A percentile compares a stretch with the other conserved stretches of the same genome.
Conservation (phyloP, 2,113 vertebrate species). For the Alexandromys fortis region DNA sequence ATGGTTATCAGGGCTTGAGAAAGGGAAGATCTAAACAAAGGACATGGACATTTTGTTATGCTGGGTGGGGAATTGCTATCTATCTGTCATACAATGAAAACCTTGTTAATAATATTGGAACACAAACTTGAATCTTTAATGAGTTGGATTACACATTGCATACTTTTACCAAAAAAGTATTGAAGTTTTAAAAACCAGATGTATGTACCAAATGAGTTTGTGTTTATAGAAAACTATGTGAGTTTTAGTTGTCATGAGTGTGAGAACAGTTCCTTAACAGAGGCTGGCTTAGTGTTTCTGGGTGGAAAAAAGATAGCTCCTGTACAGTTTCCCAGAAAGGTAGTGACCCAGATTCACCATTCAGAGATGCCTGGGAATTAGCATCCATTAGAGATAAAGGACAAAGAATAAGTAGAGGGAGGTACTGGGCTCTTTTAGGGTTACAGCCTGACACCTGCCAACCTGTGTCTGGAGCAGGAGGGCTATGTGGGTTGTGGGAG, state of each 20-base stretch:
- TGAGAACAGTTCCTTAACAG: background rate
- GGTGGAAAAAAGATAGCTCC: accelerated
- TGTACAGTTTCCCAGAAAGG: background rate
- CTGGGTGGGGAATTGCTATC: background rate
- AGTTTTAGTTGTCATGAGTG: background rate
- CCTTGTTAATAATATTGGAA: background rate
- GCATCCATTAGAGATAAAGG: background rate
- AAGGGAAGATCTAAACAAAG: background rate
- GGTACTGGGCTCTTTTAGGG: accelerated
- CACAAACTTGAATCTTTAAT: background rate
- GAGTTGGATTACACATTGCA: background rate
- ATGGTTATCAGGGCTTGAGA: background rate
- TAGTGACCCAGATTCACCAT: background rate
- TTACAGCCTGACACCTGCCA: background rate
- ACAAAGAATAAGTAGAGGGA: background rate
- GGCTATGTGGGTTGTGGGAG: accelerated
- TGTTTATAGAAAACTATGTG: background rate
- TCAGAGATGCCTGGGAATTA: background rate
- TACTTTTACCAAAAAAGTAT: background rate
- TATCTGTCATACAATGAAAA: background rate
- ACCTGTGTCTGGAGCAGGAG: background rate
- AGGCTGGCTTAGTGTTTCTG: background rate
- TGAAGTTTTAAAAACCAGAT: background rate
- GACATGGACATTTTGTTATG: background rate
- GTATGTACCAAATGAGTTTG: background rate